Conservation (phyloP, 2,888 invertebrate genomes). For the Unio pictorum region DNA sequence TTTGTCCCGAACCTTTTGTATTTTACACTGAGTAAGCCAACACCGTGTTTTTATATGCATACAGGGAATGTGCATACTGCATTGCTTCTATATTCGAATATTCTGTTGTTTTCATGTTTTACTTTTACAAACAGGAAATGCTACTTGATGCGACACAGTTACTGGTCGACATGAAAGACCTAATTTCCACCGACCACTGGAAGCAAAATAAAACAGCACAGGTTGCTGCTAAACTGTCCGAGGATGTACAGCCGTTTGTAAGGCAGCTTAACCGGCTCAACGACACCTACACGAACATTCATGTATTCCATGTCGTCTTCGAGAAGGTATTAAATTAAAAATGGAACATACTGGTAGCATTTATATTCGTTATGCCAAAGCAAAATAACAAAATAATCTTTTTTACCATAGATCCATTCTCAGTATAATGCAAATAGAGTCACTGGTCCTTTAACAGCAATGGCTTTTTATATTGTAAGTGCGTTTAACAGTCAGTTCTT, state of each 20-base stretch:
- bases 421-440: no score
- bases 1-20: no score
- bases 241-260: slow-evolving; percentile 53
- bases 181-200: slow-evolving; percentile 11
- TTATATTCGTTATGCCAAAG: no score
- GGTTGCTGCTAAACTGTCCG: slow-evolving; percentile 44
- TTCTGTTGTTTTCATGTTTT: not conserved
- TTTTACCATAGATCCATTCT: no score
- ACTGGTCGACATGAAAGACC: slow-evolving; percentile 42
- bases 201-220: slow-evolving; percentile 20
- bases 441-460: no score
- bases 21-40: no score
- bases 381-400: no score
- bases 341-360: no score
- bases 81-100: not conserved
- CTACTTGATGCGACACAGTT: slow-evolving; percentile 52
- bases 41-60: no score
- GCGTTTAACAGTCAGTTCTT: no score
- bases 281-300: slow-evolving; percentile 47
- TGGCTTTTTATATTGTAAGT: no score
- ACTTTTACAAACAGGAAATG: slow-evolving; percentile 38
- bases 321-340: slow-evolving; percentile 42
- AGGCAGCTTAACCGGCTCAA: slow-evolving; percentile 49
- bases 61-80: no score
- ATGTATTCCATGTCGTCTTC: slow-evolving; percentile 52